Evolutionary conservation across 2,113 vertebrate species (phyloP), one percentile per base, ranked within the genome.

Genomic region (Cololabis saira): DNA sequence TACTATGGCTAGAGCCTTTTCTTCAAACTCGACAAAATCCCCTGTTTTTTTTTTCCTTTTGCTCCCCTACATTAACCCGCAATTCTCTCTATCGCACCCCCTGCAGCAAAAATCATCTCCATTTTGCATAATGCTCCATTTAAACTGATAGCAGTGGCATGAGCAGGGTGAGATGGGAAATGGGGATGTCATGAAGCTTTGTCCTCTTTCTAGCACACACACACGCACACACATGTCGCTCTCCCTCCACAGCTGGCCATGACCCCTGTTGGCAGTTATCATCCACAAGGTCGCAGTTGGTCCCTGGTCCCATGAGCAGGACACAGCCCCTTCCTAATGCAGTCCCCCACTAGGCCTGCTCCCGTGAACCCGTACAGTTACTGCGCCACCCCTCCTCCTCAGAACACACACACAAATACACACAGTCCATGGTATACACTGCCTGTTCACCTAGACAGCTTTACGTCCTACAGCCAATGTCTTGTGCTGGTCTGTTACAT

Each of bases 81-180:
- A 80, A 63, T 86, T 83, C 84, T 89, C 82, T 78, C 83, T 40
- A 83, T 88, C 84, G 64, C 61, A 75, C 65, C 48, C 90, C 90
- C 89, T 70, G 71, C 76, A 86, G 87, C 87, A 74, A 89, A 89
- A 90, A 87, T 89, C 89, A 83, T 89, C 87, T 80, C 60, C 75
- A 54, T 81, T 92, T 90, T 92, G 89, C 90, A 90, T 90, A 90
- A 92, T 89, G 81, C 58, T 79, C 77, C 73, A 77, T 90, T 90
- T 86, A 89, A 82, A 85, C 82, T 71, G 85, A 89, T 86, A 82
- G 82, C 16, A 40, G 55, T 80, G 84, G 85, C 85, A 87, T 68
- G 82, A 79, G 74, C 67, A 30, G 74, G 70, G 68, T 56, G 61
- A 80, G 76, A 74, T 67, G 66, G 56, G 73, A 61, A 63, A 67